Base-by-base conservation (phyloP, 2,888 invertebrate species). In the Morpho helenor region DNA sequence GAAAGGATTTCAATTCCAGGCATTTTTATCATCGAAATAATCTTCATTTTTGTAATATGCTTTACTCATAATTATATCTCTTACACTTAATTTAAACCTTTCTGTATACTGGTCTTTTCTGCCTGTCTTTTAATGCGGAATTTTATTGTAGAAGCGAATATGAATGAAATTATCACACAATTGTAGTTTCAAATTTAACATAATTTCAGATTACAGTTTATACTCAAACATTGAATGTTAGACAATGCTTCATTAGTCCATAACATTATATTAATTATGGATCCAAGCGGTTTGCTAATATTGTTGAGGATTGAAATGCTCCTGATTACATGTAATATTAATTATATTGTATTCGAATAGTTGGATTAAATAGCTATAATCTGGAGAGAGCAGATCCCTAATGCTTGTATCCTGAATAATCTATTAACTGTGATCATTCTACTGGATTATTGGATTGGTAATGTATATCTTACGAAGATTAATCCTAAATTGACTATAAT, bases 301-400 rank as follows among this genome's bases (percentile, higher is more conserved):
- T 23, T 31, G 10, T 44, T 52, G 52, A 45, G 43, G 42, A 52
- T 16, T 22, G 52, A 46, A 40, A 8, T 39, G 10, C 40, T 46
- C 7, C 16, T 46, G 52, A 46, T 52, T 52, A 52, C 52, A 22
- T 8, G 16, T 8, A 52, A 52, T 52, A 52, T 52, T 52, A 52
- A 52, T 45, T 10, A 45, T 52, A 52, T 52, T 46, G 45, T 52
- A 46, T 40, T 40, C 22, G 39, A 52, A 46, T 10, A 31, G 16
- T 40, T 44, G 52, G 46, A 52, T 52, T 52, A 52, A 10, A 44
- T 44, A 10, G 44, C 43, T 23, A 52, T 52, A 16, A 52, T 52
- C 52, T 52, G 31, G n/a, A 23, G n/a, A 23, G 31, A 31, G 31
- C 31, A 7, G 50, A 23, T 52, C 52, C 31, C 31, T 31, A 10